Evolutionary conservation across 2,888 invertebrate species (phyloP).

Genomic region (Bruchidius siliquastri): DNA sequence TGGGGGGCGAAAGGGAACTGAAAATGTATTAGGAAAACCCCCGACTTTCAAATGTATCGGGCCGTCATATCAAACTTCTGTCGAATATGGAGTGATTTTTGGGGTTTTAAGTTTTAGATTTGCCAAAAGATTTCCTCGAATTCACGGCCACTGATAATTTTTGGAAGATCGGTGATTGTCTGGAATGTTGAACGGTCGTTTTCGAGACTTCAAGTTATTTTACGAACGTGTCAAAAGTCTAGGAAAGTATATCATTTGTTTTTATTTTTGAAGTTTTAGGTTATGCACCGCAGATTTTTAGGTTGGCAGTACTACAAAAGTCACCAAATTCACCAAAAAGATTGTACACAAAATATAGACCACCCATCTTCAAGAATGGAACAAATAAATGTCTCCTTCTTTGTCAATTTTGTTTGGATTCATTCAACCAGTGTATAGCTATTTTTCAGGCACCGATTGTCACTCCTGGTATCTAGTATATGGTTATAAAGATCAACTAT

Average conservation of each 20-base stretch:
- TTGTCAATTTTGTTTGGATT: no score
- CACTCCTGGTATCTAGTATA: no score
- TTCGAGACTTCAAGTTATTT: slow-evolving; percentile 8
- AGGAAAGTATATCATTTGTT: slow-evolving; percentile 14
- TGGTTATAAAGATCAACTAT: no score
- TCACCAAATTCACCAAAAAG: slow-evolving; percentile 9
- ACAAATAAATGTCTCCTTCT: no score
- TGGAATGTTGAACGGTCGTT: slow-evolving; percentile 4
- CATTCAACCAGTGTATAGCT: no score
- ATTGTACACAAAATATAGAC: not conserved
- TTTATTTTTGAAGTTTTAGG: slow-evolving; percentile 32
- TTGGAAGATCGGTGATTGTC: slow-evolving; percentile 2
- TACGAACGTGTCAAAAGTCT: slow-evolving; percentile 12
- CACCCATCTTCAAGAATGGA: not conserved
- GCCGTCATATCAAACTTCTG: slow-evolving; percentile 28
- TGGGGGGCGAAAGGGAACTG: slow-evolving; percentile 17
- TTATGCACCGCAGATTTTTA: slow-evolving; percentile 18
- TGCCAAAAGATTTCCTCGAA: slow-evolving; percentile 28
- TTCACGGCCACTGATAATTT: slow-evolving; percentile 7
- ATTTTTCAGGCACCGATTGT: no score
- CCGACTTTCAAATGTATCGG: slow-evolving; percentile 19
- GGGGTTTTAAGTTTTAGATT: slow-evolving; percentile 15
- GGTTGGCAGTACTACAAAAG: slow-evolving; percentile 15
- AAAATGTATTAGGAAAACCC: slow-evolving; percentile 9
- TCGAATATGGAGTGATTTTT: slow-evolving; percentile 15